Conservation (phyloP, 1,140 invertebrate species). For the Panagrolaimus sp. region DNA sequence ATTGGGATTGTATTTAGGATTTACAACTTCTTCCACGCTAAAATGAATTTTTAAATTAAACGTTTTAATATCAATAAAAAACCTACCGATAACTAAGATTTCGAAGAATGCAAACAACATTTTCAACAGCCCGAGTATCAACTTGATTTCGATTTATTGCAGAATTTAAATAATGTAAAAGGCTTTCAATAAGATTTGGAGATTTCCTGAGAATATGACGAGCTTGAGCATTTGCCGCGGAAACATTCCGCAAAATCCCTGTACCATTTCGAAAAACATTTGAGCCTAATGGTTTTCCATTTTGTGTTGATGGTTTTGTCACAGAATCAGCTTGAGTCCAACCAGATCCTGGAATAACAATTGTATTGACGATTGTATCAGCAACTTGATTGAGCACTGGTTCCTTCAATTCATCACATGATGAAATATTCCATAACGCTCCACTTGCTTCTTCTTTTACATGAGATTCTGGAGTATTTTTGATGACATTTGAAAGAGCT, state of each 20-base stretch:
- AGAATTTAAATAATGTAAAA: slow-evolving; percentile 77
- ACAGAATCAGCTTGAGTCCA: slow-evolving; percentile 68
- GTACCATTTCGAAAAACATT: slow-evolving; percentile 92
- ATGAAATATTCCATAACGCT: slow-evolving; percentile 98
- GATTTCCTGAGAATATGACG: slow-evolving; percentile 83
- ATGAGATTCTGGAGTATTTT: slow-evolving; percentile 82
- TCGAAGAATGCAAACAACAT: slow-evolving; percentile 89
- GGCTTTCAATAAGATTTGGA: slow-evolving; percentile 82
- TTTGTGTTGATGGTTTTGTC: slow-evolving; percentile 46
- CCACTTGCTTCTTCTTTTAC: slow-evolving; percentile 93
- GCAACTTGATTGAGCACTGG: slow-evolving; percentile 90
- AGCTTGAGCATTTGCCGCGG: slow-evolving; percentile 89
- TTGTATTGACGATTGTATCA: slow-evolving; percentile 78
- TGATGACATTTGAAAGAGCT: slow-evolving; percentile 79
- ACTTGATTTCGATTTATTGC: slow-evolving; percentile 85
- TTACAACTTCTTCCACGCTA: slow-evolving; percentile 79
- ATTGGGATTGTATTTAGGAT: slow-evolving; percentile 85
- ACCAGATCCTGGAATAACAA: slow-evolving; percentile 90
- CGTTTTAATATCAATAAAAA: too few relatives aligned
- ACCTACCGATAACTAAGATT: slow-evolving; percentile 77
- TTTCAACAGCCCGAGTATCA: slow-evolving; percentile 96
- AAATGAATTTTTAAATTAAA: too few relatives aligned
- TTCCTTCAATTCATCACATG: slow-evolving; percentile 89
- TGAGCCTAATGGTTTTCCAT: slow-evolving; percentile 84
- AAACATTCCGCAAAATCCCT: slow-evolving; percentile 88